Percentiles rank a stretch among this genome's conserved stretches.
Conservation (phyloP, 2,888 invertebrate genomes). For the Pristionchus arcanus region DNA sequence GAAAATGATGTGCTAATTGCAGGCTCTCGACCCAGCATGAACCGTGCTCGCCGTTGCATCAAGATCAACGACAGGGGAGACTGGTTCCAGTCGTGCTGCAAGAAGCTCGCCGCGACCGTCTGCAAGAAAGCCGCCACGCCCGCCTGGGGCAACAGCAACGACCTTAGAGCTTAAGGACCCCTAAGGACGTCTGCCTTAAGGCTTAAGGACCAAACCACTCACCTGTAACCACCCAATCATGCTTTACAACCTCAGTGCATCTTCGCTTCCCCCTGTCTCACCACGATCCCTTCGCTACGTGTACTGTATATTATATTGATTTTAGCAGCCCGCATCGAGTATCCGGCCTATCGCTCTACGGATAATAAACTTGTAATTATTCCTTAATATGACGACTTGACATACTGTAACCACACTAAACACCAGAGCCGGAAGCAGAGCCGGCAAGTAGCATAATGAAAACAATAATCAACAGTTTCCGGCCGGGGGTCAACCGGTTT, state of each 20-base stretch:
- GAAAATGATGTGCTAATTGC: background rate
- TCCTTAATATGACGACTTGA: background rate
- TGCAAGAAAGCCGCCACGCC: conserved; percentile 68
- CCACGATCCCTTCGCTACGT: conserved; percentile 14
- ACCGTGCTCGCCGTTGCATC: conserved; percentile 75
- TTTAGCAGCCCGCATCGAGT: background rate
- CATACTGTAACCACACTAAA: background rate
- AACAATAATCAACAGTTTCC: background rate
- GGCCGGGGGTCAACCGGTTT: conserved; percentile 39
- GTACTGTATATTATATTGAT: conserved; percentile 39
- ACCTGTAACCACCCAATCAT: background rate
- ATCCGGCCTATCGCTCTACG: background rate
- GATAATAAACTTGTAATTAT: conserved; percentile 29
- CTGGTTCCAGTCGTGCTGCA: conserved; percentile 78
- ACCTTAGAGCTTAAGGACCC: background rate
- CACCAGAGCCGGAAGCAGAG: background rate
- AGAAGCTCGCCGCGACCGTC: conserved; percentile 73
- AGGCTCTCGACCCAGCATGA: conserved; percentile 71
- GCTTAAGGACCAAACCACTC: background rate
- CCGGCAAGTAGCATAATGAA: too few species aligned
- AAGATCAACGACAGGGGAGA: conserved; percentile 73
- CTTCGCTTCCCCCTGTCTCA: background rate
- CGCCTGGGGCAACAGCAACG: conserved; percentile 43
- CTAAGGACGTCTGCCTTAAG: too few species aligned
- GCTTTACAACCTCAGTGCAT: conserved; percentile 42